Conservation (phyloP, 1,140 invertebrate genomes). For the Ridgeia piscesae region DNA sequence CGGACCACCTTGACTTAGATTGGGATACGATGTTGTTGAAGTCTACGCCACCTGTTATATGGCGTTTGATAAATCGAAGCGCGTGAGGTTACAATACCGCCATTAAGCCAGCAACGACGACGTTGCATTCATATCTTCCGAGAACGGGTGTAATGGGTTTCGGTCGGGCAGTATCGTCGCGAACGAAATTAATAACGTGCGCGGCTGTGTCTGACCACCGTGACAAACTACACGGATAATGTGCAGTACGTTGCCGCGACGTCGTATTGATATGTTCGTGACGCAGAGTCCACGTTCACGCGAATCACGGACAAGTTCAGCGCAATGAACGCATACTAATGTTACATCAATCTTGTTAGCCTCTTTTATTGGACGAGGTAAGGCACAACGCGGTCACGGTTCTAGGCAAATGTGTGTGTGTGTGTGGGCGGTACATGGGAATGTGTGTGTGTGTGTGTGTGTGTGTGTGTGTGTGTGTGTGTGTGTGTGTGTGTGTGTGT, state of each 20-base stretch:
- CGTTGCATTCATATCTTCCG: neutral
- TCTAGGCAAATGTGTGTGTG: neutral
- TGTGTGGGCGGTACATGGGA: no score
- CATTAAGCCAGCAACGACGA: neutral
- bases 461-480: no score
- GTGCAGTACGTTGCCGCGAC: neutral
- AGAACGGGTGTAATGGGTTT: neutral
- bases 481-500: no score
- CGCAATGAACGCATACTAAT: neutral
- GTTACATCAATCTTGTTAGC: neutral
- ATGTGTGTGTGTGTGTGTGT: no score
- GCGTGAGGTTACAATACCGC: neutral
- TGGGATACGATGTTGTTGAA: neutral
- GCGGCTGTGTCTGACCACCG: neutral
- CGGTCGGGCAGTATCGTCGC: neutral
- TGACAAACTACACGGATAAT: neutral
- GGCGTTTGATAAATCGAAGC: neutral
- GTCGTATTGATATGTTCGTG: neutral
- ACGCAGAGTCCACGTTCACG: neutral
- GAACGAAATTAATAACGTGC: neutral
- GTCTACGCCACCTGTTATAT: neutral
- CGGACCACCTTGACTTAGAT: no score
- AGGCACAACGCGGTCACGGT: neutral
- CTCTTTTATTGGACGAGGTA: neutral
- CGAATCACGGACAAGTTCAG: neutral